A percentile compares a stretch with the other conserved stretches of the same genome.
Evolutionary conservation across 2,888 invertebrate genomes (phyloP).

Genomic region (Corbicula japonica): DNA sequence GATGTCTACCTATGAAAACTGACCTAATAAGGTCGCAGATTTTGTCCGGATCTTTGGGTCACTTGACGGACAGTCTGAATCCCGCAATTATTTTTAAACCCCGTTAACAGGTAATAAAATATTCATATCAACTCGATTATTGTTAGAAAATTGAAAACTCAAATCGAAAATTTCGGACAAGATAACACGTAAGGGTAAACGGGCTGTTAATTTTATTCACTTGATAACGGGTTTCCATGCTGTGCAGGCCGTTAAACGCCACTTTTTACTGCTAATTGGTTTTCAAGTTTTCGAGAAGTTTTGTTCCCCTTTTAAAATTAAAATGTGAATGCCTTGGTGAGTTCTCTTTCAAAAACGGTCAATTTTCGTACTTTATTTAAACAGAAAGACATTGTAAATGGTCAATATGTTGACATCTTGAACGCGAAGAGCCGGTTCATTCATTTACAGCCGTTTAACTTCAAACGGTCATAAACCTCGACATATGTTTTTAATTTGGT

Average conservation of each 20-base stretch:
- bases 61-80: background rate
- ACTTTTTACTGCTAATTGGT: conserved; percentile 15
- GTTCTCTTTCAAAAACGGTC: too few relatives aligned
- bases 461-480: conserved; percentile 28
- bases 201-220: conserved; percentile 9
- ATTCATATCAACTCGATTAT: background rate
- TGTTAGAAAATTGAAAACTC: too few relatives aligned
- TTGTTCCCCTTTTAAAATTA: conserved; percentile 2
- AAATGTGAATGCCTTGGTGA: too few relatives aligned
- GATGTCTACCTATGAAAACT: background rate
- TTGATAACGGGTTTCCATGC: conserved; percentile 4
- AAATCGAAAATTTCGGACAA: background rate
- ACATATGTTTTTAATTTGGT: conserved; percentile 40
- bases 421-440: too few relatives aligned
- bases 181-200: conserved; percentile 4
- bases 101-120: conserved; percentile 18
- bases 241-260: background rate
- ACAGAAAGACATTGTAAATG: too few relatives aligned
- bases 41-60: conserved; percentile 1
- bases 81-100: background rate
- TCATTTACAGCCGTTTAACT: conserved; percentile 8
- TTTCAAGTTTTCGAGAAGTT: background rate
- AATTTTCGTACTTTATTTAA: too few relatives aligned
- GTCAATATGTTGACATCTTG: too few relatives aligned
- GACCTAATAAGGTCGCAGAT: conserved; percentile 16